A percentile compares a stretch with the other conserved stretches of the same genome.
phyloP scores from a whole-genome alignment of 2,113 vertebrate species.

The Dipodomys spectabilis region DNA sequence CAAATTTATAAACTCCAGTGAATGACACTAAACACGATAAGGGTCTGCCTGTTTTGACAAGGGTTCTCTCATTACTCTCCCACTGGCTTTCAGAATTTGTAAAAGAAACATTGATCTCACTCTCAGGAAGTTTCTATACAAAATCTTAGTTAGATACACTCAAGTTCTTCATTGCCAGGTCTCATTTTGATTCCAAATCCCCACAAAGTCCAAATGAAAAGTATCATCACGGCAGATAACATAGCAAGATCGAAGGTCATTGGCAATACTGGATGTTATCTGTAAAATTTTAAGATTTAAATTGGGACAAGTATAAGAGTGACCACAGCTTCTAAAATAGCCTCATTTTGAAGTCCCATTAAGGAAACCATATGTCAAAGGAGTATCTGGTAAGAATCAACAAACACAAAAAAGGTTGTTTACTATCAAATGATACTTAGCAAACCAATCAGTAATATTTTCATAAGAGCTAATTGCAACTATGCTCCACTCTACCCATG shows the following conservation, averaged over 20 bases:
- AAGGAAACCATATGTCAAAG: background rate
- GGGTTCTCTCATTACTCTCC: background rate
- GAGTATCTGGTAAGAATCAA: background rate
- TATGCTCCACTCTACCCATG: background rate
- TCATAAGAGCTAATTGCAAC: background rate
- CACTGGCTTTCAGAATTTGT: constrained; percentile 33
- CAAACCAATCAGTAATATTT: constrained; percentile 41
- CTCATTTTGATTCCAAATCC: background rate
- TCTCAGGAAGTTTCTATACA: background rate
- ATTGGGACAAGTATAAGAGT: constrained; percentile 20
- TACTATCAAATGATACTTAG: constrained; percentile 9
- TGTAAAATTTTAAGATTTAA: background rate
- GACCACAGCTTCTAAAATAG: background rate
- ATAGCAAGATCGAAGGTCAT: background rate
- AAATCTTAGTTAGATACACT: constrained; percentile 16
- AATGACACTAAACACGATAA: constrained; percentile 62
- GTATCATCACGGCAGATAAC: background rate
- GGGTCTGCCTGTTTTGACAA: constrained; percentile 13
- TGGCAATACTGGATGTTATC: background rate
- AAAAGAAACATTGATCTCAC: background rate
- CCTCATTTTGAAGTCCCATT: constrained; percentile 13
- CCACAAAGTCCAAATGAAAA: background rate
- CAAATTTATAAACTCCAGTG: constrained; percentile 63
- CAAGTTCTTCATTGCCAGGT: background rate
- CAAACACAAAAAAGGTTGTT: constrained; percentile 1